Percentiles rank a stretch among this genome's conserved stretches.
Evolutionary conservation across 1,140 invertebrate genomes (phyloP).

Genomic region (Leptestheria dahalacensis): DNA sequence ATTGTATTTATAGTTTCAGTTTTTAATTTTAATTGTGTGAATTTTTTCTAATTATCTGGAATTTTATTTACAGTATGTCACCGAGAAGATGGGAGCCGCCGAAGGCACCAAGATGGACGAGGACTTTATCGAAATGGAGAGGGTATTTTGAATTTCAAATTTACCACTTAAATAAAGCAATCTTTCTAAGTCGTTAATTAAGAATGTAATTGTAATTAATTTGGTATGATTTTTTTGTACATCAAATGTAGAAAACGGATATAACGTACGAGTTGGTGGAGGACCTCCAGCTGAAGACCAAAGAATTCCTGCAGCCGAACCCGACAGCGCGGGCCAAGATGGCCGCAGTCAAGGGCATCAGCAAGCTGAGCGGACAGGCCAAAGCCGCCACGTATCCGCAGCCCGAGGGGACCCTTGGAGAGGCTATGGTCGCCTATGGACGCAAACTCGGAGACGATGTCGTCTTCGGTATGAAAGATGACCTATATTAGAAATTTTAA

Average conservation of each 20-base stretch:
- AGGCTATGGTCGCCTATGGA: slow-evolving; percentile 91
- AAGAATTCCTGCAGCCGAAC: slow-evolving; percentile 98
- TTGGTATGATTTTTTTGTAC: neutral
- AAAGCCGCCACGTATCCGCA: slow-evolving; percentile 77
- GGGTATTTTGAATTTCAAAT: slow-evolving; percentile 63
- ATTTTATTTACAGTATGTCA: slow-evolving; percentile 98
- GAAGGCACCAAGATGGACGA: slow-evolving; percentile 98
- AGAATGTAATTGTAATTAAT: too few species aligned
- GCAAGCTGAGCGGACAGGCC: slow-evolving; percentile 42
- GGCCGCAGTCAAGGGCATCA: slow-evolving; percentile 72
- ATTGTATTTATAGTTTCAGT: too few species aligned
- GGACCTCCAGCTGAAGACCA: slow-evolving; percentile 88
- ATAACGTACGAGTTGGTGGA: slow-evolving; percentile 89
- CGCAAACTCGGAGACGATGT: slow-evolving; percentile 90
- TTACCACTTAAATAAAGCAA: too few species aligned
- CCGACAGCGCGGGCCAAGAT: slow-evolving; percentile 87
- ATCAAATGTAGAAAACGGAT: slow-evolving; percentile 79
- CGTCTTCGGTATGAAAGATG: slow-evolving; percentile 52
- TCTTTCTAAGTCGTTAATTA: too few species aligned
- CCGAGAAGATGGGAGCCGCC: slow-evolving; percentile 98
- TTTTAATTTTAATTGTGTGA: neutral
- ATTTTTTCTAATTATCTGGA: slow-evolving; percentile 32
- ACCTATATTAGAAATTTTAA: too few species aligned
- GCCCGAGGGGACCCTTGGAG: slow-evolving; percentile 91
- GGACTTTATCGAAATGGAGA: slow-evolving; percentile 98